Evolutionary conservation across 2,888 invertebrate genomes (phyloP), one percentile per base, ranked within the genome.

Genomic region (Plagiodera versicolora): DNA sequence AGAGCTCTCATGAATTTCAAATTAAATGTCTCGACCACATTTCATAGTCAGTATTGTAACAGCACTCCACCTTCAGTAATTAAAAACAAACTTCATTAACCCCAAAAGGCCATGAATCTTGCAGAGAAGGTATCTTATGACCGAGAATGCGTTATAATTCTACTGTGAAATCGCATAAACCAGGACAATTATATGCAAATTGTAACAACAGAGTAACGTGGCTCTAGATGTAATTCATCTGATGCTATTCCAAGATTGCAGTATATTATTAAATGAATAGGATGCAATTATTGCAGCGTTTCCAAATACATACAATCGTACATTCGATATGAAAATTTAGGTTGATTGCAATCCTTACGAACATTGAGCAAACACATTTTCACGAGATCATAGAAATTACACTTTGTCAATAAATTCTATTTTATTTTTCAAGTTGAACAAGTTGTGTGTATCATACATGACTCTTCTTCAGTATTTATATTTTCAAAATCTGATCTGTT

Each of bases 111-210:
- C 14, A 39, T 39, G n/a, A 39, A 39, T 14, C 39, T n/a, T 39
- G 14, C 14, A 2, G 32, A 11, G 9, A 10, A n/a, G n/a, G 39
- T 39, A 39, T 39, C 39, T 39, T 39, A 39, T 14, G 4, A 39
- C 39, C 39, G 1, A 14, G 17, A 52, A 53, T 30, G 52, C 51
- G 48, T 60, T 56, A 60, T 56, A 56, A 60, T 60, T 56, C 47
- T 28, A 60, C 56, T 56, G 39, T 51, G 46, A 11, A 39, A 28
- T 52, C 56, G 56, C 56, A 61, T 53, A 45, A 53, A 50, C 61
- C 48, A 45, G 10, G 52, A 60, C 53, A 53, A 60, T 60, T 56
- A 61, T 57, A 61, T 61, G 57, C 54, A 61, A 61, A 61, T 61
- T 44, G 44, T 53, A 53, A 30, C 51, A 56, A 39, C 60, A 57